A percentile compares a stretch with the other conserved stretches of the same genome.
Evolutionary conservation across 1,140 invertebrate genomes (phyloP).

Genomic region (Cydia splendana): DNA sequence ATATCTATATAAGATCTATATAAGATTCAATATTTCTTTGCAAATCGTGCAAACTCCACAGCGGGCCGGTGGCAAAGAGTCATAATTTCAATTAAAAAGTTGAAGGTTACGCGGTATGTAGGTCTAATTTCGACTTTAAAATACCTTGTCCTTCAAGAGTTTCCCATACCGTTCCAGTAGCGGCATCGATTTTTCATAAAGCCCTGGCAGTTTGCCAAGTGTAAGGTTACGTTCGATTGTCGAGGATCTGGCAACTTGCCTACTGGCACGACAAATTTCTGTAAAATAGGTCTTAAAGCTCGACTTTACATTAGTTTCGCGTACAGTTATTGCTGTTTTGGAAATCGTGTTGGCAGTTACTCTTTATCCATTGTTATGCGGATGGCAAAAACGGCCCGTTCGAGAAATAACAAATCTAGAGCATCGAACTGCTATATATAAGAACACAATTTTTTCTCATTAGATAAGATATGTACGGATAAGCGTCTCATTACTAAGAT

Average conservation of each 20-base stretch:
- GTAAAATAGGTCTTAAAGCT: conserved; percentile 25
- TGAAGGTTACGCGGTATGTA: neutral
- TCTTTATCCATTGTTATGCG: neutral
- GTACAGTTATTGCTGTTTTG: conserved; percentile 14
- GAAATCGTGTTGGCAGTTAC: conserved; percentile 5
- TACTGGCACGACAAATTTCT: conserved; percentile 24
- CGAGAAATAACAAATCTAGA: neutral
- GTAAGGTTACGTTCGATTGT: conserved; percentile 31
- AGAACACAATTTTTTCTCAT: neutral
- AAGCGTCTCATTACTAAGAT: too few species aligned
- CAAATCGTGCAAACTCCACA: too few species aligned
- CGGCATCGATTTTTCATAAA: conserved; percentile 29
- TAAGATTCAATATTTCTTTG: too few species aligned
- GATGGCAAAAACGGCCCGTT: neutral
- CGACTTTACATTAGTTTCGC: conserved; percentile 22
- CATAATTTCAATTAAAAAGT: neutral
- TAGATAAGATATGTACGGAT: neutral
- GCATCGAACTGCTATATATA: neutral
- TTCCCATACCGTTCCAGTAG: conserved; percentile 15
- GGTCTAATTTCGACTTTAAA: neutral
- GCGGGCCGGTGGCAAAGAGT: too few species aligned
- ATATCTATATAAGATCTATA: too few species aligned
- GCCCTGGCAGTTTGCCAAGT: neutral
- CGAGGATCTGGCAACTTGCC: neutral
- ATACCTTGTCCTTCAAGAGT: neutral